Conservation (phyloP, 2,888 invertebrate species). For the Mythimna vitellina region DNA sequence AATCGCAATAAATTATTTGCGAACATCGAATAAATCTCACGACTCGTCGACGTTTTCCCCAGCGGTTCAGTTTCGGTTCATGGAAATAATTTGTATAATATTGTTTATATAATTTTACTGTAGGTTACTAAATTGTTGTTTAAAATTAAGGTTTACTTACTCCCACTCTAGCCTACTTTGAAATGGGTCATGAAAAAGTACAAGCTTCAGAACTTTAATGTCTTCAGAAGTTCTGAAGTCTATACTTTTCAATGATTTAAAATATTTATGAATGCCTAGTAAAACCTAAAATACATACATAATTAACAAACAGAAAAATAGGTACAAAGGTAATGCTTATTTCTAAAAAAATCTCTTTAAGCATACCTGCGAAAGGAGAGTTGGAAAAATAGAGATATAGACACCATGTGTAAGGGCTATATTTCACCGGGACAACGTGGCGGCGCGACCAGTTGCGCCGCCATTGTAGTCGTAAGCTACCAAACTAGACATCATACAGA, state of each 20-base stretch:
- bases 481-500: too few relatives aligned
- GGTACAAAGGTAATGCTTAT: too few relatives aligned
- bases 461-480: too few relatives aligned
- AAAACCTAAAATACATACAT: background rate
- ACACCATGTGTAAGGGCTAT: too few relatives aligned
- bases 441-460: too few relatives aligned
- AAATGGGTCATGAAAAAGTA: background rate
- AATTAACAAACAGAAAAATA: background rate
- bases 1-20: constrained; percentile 52
- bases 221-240: background rate
- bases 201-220: too few relatives aligned
- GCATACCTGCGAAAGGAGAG: too few relatives aligned
- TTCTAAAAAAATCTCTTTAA: too few relatives aligned
- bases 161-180: background rate
- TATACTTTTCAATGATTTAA: background rate
- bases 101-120: constrained; percentile 1
- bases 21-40: constrained; percentile 18
- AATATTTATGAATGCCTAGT: background rate
- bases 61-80: constrained; percentile 9
- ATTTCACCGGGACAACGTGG: too few relatives aligned
- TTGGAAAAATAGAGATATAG: too few relatives aligned
- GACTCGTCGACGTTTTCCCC: constrained; percentile 30
- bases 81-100: constrained; percentile 11
- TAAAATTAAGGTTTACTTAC: background rate
- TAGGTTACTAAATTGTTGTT: constrained; percentile 3